Percentiles rank a stretch among this genome's conserved stretches.
phyloP scores from a whole-genome alignment of 2,113 vertebrate species.

The Protobothrops mucrosquamatus region DNA sequence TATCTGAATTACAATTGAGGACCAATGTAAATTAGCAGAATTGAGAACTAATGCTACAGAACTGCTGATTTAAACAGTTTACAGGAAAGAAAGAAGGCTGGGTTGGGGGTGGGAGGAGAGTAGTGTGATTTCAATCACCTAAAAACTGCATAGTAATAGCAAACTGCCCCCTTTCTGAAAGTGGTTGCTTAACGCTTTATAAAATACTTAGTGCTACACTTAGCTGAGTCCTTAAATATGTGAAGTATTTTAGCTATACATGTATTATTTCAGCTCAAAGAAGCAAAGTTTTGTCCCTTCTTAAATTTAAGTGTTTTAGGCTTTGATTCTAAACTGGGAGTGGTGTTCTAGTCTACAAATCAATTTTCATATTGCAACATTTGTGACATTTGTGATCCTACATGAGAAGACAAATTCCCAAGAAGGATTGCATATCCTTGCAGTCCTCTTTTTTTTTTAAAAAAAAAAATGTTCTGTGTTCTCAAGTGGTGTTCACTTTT shows the following conservation, averaged over 20 bases:
- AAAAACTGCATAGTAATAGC: slow-evolving; percentile 45
- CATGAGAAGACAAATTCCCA: not conserved
- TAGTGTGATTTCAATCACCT: slow-evolving; percentile 52
- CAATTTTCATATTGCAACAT: not conserved
- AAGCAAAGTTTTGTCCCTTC: slow-evolving; percentile 54
- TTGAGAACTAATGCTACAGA: slow-evolving; percentile 53
- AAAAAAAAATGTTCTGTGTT: not conserved
- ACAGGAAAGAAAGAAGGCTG: slow-evolving; percentile 31
- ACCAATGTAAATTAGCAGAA: slow-evolving; percentile 27
- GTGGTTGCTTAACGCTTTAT: slow-evolving; percentile 63
- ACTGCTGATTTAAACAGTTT: slow-evolving; percentile 48
- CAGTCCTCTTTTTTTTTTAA: not conserved
- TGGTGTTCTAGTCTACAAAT: not conserved
- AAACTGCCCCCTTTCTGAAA: slow-evolving; percentile 49
- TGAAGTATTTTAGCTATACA: slow-evolving; percentile 53
- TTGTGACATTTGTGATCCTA: not conserved
- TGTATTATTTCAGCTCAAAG: slow-evolving; percentile 60
- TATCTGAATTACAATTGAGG: slow-evolving; percentile 55
- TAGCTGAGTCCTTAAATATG: slow-evolving; percentile 58
- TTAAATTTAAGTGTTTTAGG: slow-evolving; percentile 44
- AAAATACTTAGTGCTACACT: slow-evolving; percentile 60
- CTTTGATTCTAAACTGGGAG: not conserved
- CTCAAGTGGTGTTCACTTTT: not conserved
- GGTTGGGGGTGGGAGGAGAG: slow-evolving; percentile 11
- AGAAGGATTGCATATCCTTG: not conserved